Percentiles rank a stretch among this genome's conserved stretches.
phyloP scores from a whole-genome alignment of 2,888 invertebrate genomes.

The Drosophila testacea region DNA sequence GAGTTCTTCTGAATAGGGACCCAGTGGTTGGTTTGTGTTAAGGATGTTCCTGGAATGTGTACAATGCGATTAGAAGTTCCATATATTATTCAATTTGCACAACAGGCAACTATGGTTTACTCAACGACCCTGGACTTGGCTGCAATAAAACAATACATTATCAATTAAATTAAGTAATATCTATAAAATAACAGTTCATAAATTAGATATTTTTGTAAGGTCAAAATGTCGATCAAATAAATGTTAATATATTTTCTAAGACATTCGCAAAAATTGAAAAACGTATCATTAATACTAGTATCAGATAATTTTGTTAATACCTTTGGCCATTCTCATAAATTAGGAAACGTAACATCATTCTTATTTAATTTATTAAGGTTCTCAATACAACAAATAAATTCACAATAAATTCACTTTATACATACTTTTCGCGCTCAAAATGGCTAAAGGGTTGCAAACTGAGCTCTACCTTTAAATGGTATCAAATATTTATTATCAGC shows the following conservation, averaged over 20 bases:
- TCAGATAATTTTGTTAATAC: too few species aligned
- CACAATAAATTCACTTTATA: background rate
- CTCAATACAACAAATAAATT: too few species aligned
- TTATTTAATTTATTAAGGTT: background rate
- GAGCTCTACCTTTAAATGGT: constrained; percentile 13
- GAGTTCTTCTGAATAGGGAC: background rate
- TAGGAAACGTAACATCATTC: background rate
- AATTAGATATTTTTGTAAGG: too few species aligned
- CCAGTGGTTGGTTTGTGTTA: constrained; percentile 12
- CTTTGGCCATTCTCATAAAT: too few species aligned
- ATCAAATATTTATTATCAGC: constrained; percentile 45
- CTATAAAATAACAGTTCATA: background rate
- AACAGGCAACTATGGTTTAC: constrained; percentile 27
- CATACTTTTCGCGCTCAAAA: background rate
- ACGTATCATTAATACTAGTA: too few species aligned
- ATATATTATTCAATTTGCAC: constrained; percentile 71
- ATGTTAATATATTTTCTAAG: too few species aligned
- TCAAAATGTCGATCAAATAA: too few species aligned
- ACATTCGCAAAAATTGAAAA: background rate
- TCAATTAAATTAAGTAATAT: background rate
- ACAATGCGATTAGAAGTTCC: constrained; percentile 48
- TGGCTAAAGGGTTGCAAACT: constrained; percentile 11
- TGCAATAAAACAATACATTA: constrained; percentile 3
- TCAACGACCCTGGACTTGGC: constrained; percentile 5
- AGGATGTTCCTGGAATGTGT: constrained; percentile 35